A percentile compares a stretch with the other conserved stretches of the same genome.
Evolutionary conservation across 2,797 vertebrate species (phyloP).

Genomic region (Malacoraja senta): DNA sequence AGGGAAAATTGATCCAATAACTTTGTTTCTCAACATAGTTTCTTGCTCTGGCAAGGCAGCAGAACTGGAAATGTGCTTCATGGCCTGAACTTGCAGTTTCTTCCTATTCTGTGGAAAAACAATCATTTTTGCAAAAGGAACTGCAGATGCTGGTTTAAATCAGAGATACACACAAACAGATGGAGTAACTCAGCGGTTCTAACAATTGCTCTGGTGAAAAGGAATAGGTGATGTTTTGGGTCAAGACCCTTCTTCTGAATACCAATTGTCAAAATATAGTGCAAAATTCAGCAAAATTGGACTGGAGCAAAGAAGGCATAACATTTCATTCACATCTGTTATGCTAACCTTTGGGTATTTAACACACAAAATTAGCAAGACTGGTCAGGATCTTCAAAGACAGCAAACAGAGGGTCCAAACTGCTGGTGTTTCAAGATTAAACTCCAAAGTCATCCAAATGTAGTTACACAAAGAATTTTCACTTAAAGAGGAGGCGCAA

Average conservation of each 20-base stretch:
- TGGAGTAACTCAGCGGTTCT: too few relatives aligned
- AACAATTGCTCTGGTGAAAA: too few relatives aligned
- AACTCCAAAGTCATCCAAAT: background rate
- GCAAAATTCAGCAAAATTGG: background rate
- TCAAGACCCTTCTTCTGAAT: background rate
- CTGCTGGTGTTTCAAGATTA: background rate
- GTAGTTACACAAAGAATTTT: background rate
- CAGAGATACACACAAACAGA: too few relatives aligned
- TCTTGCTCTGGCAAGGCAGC: too few relatives aligned
- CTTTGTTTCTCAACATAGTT: too few relatives aligned
- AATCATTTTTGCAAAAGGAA: too few relatives aligned
- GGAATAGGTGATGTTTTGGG: too few relatives aligned
- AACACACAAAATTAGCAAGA: background rate
- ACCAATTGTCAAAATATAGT: background rate
- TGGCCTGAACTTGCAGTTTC: background rate
- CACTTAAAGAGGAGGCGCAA: background rate
- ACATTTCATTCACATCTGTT: background rate
- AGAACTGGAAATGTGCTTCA: too few relatives aligned
- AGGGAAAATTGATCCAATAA: too few relatives aligned
- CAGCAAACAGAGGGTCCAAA: background rate
- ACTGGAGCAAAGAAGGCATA: background rate
- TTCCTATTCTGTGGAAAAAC: background rate
- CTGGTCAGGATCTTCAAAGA: background rate
- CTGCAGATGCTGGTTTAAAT: too few relatives aligned
- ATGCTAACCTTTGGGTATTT: background rate